A percentile compares a stretch with the other conserved stretches of the same genome.
Evolutionary conservation across 2,888 invertebrate species (phyloP).

Genomic region (Alitta virens): DNA sequence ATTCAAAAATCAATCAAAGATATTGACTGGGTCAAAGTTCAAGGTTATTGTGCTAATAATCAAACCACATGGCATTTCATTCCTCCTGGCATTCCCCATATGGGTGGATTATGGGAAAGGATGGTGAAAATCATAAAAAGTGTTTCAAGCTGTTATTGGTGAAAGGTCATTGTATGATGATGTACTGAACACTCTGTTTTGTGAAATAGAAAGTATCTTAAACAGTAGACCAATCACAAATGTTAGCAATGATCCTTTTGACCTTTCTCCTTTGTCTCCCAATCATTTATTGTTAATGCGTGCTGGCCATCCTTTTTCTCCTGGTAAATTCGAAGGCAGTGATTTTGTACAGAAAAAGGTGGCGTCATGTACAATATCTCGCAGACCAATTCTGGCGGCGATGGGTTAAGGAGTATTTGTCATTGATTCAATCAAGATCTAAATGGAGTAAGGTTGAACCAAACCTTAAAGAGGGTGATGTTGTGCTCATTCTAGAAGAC

Average conservation of each 20-base stretch:
- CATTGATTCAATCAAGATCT: slow-evolving; percentile 3
- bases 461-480: slow-evolving; percentile 12
- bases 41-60: background rate
- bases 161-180: slow-evolving; percentile 15
- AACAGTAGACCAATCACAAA: slow-evolving; percentile 28
- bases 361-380: slow-evolving; percentile 17
- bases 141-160: slow-evolving; percentile 24
- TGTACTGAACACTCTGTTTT: slow-evolving; percentile 27
- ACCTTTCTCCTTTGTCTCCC: slow-evolving; percentile 14
- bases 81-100: slow-evolving; percentile 32
- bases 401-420: slow-evolving; percentile 18
- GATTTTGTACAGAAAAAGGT: slow-evolving; percentile 8
- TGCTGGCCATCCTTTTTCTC: background rate
- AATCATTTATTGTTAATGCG: slow-evolving; percentile 19
- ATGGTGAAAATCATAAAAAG: slow-evolving; percentile 31
- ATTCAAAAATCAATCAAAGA: slow-evolving; percentile 4
- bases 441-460: slow-evolving; percentile 12
- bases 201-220: slow-evolving; percentile 25
- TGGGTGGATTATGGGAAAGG: slow-evolving; percentile 37
- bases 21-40: slow-evolving; percentile 3
- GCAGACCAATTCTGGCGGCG: slow-evolving; percentile 19
- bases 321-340: slow-evolving; percentile 7
- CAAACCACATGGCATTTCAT: slow-evolving; percentile 23
- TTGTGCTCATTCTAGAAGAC: slow-evolving; percentile 3
- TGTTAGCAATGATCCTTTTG: slow-evolving; percentile 13